These are phyloP conservation scores for Megaceryle torquata DNA, from an alignment of 2,113 vertebrate genomes.

Conservation along the genomic window DNA sequence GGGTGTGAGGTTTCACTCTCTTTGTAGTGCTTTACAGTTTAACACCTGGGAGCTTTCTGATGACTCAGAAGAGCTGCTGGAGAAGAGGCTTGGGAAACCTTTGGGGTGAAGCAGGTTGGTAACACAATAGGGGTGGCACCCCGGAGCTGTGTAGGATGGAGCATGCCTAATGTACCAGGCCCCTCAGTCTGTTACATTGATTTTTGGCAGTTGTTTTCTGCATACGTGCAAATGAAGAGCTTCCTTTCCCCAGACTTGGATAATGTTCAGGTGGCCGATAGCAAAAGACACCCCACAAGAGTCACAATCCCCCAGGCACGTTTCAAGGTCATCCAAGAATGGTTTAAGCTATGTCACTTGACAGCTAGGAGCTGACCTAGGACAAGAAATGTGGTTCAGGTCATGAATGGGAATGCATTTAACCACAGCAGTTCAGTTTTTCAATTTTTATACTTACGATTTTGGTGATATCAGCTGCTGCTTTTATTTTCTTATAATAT, in stretches of 20 bases:
- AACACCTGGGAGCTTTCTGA: not conserved
- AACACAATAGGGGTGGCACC: not conserved
- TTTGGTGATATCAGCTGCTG: not conserved
- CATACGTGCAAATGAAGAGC: not conserved
- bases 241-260: not conserved
- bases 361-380: not conserved
- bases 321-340: not conserved
- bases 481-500: not conserved
- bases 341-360: not conserved
- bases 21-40: not conserved
- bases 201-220: not conserved
- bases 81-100: not conserved
- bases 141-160: not conserved
- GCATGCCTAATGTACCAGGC: not conserved
- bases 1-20: not conserved
- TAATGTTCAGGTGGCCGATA: fast-evolving
- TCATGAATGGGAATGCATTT: not conserved
- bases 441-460: not conserved
- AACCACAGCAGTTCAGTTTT: not conserved
- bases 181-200: not conserved
- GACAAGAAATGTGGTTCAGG: not conserved
- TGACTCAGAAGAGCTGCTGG: not conserved
- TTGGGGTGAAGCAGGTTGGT: not conserved
- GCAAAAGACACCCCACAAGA: not conserved
- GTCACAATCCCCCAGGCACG: not conserved